phyloP scores from a whole-genome alignment of 2,797 vertebrate genomes.

The Cottoperca gobio region DNA sequence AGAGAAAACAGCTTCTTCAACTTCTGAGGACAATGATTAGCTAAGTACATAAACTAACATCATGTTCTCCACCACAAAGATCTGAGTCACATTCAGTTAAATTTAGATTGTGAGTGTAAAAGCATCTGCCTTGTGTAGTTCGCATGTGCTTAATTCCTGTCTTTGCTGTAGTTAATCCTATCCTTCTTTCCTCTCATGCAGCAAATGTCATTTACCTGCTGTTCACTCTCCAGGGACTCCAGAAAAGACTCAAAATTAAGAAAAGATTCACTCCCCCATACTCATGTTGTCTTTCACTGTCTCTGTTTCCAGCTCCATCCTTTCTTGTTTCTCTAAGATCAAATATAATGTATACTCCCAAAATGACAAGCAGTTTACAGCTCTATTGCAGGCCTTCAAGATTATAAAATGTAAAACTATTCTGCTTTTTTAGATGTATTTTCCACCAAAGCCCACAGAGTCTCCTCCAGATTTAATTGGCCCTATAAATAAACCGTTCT shows the following conservation, averaged over 20 bases:
- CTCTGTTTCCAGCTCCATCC: constrained; percentile 20
- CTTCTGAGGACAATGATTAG: constrained; percentile 22
- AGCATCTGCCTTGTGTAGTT: constrained; percentile 17
- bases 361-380: constrained; percentile 62
- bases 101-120: constrained; percentile 18
- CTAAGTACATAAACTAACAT: constrained; percentile 16
- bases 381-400: constrained; percentile 59
- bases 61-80: constrained; percentile 22
- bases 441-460: constrained; percentile 64
- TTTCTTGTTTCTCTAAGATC: constrained; percentile 45
- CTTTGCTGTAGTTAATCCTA: constrained; percentile 16
- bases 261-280: constrained; percentile 29
- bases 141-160: constrained; percentile 10
- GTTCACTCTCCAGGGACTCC: constrained; percentile 31
- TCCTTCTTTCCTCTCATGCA: constrained; percentile 10
- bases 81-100: constrained; percentile 22
- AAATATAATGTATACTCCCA: constrained; percentile 56
- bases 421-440: constrained; percentile 66
- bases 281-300: constrained; percentile 2
- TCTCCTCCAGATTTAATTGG: constrained; percentile 79
- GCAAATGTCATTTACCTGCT: constrained; percentile 38
- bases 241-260: constrained; percentile 42
- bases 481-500: constrained; percentile 78
- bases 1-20: constrained; percentile 18
- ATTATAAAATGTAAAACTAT: constrained; percentile 70